Evolutionary conservation across 2,888 invertebrate species (phyloP).

Genomic region (Ormyrus pomaceus): DNA sequence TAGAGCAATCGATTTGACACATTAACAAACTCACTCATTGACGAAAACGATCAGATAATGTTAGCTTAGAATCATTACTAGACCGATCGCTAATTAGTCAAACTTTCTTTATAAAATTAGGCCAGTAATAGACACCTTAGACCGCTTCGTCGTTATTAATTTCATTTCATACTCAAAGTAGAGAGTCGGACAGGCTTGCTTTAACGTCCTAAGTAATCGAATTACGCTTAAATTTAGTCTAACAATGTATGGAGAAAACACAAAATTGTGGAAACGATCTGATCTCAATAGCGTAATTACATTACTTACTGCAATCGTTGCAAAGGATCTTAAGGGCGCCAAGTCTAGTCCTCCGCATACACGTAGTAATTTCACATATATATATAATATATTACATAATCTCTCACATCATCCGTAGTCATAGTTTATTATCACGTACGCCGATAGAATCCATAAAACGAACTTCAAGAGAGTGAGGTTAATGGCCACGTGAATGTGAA

Average conservation of each 20-base stretch:
- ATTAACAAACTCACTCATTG: background rate
- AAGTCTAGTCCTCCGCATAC: constrained; percentile 10
- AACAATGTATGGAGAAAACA: background rate
- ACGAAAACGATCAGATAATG: background rate
- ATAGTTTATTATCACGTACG: background rate
- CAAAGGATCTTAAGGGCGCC: constrained; percentile 16
- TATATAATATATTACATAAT: constrained; percentile 6
- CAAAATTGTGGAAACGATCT: background rate
- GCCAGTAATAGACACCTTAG: constrained; percentile 11
- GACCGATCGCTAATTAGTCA: constrained; percentile 1
- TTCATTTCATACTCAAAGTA: constrained; percentile 25
- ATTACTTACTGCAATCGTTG: background rate
- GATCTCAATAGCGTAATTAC: background rate
- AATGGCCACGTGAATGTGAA: no score
- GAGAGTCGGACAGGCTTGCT: constrained; percentile 12
- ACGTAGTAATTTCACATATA: background rate
- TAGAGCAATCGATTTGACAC: constrained; percentile 5
- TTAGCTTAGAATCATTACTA: constrained; percentile 21
- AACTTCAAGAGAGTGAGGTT: no score
- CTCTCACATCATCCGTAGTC: constrained; percentile 9
- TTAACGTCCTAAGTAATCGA: background rate
- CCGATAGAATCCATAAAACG: background rate
- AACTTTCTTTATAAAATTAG: background rate
- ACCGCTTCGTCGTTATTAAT: constrained; percentile 40
- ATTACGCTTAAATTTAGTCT: background rate